Conservation (phyloP, 2,113 vertebrate species). For the Emydocephalus ijimae region DNA sequence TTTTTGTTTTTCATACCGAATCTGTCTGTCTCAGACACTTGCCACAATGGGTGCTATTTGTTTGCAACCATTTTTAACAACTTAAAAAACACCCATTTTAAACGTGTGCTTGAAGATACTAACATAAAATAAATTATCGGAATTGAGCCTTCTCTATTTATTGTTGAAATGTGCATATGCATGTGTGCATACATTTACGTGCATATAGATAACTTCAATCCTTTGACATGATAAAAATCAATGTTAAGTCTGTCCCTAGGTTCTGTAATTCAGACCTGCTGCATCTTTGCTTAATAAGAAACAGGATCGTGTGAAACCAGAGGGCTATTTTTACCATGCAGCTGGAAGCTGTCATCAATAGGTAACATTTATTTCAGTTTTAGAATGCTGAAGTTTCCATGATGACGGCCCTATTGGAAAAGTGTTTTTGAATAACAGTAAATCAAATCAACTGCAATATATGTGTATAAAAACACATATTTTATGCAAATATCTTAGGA, state of each 20-base stretch:
- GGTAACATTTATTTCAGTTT: slow-evolving; percentile 66
- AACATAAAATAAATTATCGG: background rate
- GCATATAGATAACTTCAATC: background rate
- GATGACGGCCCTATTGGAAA: slow-evolving; percentile 55
- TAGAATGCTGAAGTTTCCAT: slow-evolving; percentile 65
- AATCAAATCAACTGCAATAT: slow-evolving; percentile 60
- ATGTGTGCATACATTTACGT: no score
- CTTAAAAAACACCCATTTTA: no score
- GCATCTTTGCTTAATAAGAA: slow-evolving; percentile 63
- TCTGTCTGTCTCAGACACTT: background rate
- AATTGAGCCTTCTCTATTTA: background rate
- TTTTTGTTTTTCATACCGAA: accelerated
- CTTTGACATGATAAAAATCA: slow-evolving; percentile 20
- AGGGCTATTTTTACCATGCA: slow-evolving; percentile 70
- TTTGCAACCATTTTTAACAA: background rate
- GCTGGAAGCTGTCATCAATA: slow-evolving; percentile 69
- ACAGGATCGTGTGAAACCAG: slow-evolving; percentile 62
- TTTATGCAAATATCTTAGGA: background rate
- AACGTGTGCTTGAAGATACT: background rate
- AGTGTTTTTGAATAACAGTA: slow-evolving; percentile 63
- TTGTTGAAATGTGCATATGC: no score
- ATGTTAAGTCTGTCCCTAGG: slow-evolving; percentile 21
- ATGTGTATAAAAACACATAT: slow-evolving; percentile 22
- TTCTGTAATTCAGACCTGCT: slow-evolving; percentile 49
- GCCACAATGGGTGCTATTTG: background rate